Base-by-base conservation (phyloP, 2,888 invertebrate genomes). In the Cheiracanthium punctorium region DNA sequence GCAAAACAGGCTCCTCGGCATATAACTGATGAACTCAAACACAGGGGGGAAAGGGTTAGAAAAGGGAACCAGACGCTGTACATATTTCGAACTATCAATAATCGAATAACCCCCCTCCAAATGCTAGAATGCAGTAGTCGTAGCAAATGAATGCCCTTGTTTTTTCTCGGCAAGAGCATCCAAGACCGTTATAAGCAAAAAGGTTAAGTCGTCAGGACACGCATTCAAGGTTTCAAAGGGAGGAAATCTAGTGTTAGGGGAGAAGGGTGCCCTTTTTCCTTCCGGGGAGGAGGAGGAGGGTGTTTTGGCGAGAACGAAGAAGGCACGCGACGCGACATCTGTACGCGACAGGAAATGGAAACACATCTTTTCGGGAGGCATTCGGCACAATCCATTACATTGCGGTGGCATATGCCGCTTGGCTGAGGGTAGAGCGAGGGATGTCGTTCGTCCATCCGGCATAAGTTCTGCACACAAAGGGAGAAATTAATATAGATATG, bases 241-340 rank as follows among this genome's bases (percentile, higher is more conserved):
- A 24, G 58, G 29, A 85, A 85, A 85, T 85, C 84, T 85, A 85
- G 74, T 85, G 84, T 85, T 80, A 79, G 65, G 29, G 32, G 33
- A 30, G 58, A 48, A 41, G 24, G 24, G 37, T 20, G 67, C 81
- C 81, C 69, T 52, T 74, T n/a, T 79, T 73, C 77, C 74, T 85
- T 80, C 84, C 79, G 82, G 82, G 41, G 41, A 41, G 64, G 80
- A 52, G 81, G 67, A 58, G 64, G 64, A 28, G 75, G 65, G 28
- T 32, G 69, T 29, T 10, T 37, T 12, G 65, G 76, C 74, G 73
- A 72, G 73, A 79, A 73, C 79, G 84, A 79, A 72, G 73, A 79
- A 73, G 84, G 84, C 84, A 85, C 84, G 84, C 84, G 84, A 85
- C 84, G 84, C 84, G 84, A 85, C 84, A 84, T 84, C 82, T 84